Conservation (phyloP, 2,113 vertebrate genomes). For the Sander lucioperca region DNA sequence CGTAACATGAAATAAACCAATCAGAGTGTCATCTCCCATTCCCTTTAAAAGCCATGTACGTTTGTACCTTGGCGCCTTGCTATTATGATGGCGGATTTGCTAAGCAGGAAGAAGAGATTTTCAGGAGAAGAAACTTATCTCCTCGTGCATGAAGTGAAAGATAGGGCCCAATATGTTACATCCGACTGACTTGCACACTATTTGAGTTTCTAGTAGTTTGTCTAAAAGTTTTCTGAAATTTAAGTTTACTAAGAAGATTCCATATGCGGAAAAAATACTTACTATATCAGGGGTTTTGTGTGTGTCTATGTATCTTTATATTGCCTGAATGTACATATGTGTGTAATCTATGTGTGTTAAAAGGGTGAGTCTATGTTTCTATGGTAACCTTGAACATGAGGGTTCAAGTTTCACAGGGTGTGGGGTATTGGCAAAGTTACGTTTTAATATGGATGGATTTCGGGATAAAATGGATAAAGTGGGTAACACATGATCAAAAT, state of each 20-base stretch:
- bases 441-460: not conserved
- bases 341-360: not conserved
- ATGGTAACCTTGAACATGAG: not conserved
- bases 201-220: not conserved
- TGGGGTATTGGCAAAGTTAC: not conserved
- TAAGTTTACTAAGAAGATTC: no score
- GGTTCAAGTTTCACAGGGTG: not conserved
- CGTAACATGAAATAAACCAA: no score
- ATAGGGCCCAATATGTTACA: not conserved
- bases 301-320: not conserved
- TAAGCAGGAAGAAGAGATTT: no score
- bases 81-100: no score
- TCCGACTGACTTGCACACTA: not conserved
- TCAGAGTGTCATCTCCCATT: no score
- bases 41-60: no score
- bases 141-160: no score
- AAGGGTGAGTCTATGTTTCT: constrained; percentile 3
- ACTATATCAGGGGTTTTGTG: not conserved
- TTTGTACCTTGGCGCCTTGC: no score
- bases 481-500: not conserved
- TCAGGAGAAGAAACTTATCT: no score
- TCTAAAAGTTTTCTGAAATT: not conserved
- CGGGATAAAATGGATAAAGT: not conserved
- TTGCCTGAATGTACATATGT: not conserved
- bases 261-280: no score